Evolutionary conservation across 2,797 vertebrate species (phyloP).

Genomic region (Scomberomorus guttatus): DNA sequence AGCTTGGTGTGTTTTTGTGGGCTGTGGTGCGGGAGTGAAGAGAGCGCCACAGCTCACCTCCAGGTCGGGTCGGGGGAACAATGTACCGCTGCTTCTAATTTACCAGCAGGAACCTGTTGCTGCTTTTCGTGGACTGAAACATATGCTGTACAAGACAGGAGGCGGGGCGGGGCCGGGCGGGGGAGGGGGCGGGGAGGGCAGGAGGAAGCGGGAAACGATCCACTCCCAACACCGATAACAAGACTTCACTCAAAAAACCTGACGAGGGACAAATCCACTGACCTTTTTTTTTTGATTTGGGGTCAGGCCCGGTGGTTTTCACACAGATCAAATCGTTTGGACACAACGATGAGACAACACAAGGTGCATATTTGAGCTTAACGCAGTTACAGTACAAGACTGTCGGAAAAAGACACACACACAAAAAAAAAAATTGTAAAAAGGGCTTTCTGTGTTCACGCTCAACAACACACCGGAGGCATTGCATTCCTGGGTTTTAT

Average conservation of each 20-base stretch:
- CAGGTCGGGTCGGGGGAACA: conserved; percentile 9
- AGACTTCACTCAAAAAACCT: conserved; percentile 54
- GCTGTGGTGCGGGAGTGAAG: conserved; percentile 41
- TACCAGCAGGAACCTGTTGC: conserved; percentile 84
- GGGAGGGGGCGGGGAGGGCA: conserved; percentile 11
- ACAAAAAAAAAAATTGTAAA: conserved; percentile 75
- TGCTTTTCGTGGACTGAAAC: conserved; percentile 78
- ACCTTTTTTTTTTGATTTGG: conserved; percentile 33
- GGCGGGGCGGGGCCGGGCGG: not conserved
- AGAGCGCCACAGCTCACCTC: conserved; percentile 37
- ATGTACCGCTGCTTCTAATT: conserved; percentile 79
- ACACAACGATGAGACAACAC: conserved; percentile 67
- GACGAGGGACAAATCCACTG: conserved; percentile 66
- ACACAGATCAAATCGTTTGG: conserved; percentile 80
- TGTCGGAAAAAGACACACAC: conserved; percentile 64
- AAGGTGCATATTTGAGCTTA: conserved; percentile 83
- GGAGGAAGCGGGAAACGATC: conserved; percentile 33
- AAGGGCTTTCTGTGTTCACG: conserved; percentile 88
- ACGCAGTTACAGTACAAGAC: conserved; percentile 81
- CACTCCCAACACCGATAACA: conserved; percentile 53
- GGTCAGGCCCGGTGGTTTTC: conserved; percentile 63
- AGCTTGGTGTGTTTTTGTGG: conserved; percentile 55
- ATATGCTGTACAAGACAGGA: conserved; percentile 65
- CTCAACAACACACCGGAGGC: conserved; percentile 84
- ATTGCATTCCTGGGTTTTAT: conserved; percentile 86